These are phyloP conservation scores for Lepidurus apus DNA, from an alignment of 1,140 invertebrate genomes.

Conservation along the genomic window DNA sequence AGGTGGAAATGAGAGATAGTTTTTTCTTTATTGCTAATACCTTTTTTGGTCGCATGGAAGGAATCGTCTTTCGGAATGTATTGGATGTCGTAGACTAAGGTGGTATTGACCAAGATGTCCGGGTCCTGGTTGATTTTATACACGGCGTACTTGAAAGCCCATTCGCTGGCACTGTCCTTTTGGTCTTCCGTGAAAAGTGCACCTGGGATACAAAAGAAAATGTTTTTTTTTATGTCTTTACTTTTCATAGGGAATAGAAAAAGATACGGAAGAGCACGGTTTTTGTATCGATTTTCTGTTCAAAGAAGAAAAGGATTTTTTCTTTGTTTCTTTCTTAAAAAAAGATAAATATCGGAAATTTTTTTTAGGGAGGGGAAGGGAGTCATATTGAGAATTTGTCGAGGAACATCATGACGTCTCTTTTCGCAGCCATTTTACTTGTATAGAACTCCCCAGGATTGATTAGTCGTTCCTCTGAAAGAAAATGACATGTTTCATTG, in stretches of 20 bases:
- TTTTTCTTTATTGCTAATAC: constrained; percentile 41
- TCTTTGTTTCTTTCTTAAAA: too few species aligned
- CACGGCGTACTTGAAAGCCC: constrained; percentile 64
- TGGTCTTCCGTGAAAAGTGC: constrained; percentile 60
- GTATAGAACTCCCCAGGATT: too few species aligned
- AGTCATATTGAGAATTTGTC: too few species aligned
- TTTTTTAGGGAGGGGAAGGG: too few species aligned
- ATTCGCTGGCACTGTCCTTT: constrained; percentile 56
- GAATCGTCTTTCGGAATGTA: constrained; percentile 61
- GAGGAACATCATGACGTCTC: too few species aligned
- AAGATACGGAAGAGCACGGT: too few species aligned
- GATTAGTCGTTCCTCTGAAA: too few species aligned
- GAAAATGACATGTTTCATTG: too few species aligned
- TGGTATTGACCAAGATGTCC: constrained; percentile 57
- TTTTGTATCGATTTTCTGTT: too few species aligned
- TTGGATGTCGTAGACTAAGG: constrained; percentile 59
- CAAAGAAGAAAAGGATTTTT: too few species aligned
- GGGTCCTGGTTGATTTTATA: constrained; percentile 60
- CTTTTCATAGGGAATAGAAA: neutral
- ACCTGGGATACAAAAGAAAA: constrained; percentile 45
- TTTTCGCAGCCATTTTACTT: too few species aligned
- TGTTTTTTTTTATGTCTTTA: neutral
- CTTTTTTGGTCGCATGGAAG: constrained; percentile 61
- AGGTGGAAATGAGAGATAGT: neutral
- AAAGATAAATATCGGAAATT: too few species aligned